Evolutionary conservation across 2,113 vertebrate species (phyloP).

Genomic region (Pampusana beccarii): DNA sequence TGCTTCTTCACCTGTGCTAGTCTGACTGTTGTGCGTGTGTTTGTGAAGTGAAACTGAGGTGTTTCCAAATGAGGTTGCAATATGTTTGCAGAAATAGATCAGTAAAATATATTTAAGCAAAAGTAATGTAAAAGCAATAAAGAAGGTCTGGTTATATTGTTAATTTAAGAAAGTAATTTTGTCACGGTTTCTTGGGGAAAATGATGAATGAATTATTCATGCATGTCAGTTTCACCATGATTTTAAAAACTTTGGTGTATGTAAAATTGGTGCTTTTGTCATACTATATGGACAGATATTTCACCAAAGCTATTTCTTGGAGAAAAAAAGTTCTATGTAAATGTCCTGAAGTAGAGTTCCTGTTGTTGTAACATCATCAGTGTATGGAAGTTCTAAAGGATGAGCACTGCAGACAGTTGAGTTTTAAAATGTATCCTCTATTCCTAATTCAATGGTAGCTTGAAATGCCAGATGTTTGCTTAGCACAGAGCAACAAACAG

Average conservation of each 20-base stretch:
- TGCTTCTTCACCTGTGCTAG: background rate
- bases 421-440: background rate
- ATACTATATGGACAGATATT: background rate
- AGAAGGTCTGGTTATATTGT: background rate
- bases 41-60: background rate
- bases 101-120: background rate
- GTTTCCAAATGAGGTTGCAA: background rate
- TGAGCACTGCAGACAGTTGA: background rate
- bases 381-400: background rate
- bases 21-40: background rate
- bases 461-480: background rate
- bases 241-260: background rate
- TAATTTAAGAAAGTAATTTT: conserved; percentile 33
- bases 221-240: background rate
- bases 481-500: background rate
- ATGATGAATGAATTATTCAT: background rate
- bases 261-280: background rate
- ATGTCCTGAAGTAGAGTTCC: background rate
- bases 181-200: conserved; percentile 15
- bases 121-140: background rate
- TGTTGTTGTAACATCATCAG: background rate
- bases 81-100: background rate
- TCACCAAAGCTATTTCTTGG: background rate
- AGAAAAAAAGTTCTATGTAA: background rate
- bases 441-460: background rate